A percentile compares a stretch with the other conserved stretches of the same genome.
These are phyloP conservation scores for Pseudomyrmex cubaensis DNA, from an alignment of 1,140 invertebrate genomes.

Conservation along the genomic window DNA sequence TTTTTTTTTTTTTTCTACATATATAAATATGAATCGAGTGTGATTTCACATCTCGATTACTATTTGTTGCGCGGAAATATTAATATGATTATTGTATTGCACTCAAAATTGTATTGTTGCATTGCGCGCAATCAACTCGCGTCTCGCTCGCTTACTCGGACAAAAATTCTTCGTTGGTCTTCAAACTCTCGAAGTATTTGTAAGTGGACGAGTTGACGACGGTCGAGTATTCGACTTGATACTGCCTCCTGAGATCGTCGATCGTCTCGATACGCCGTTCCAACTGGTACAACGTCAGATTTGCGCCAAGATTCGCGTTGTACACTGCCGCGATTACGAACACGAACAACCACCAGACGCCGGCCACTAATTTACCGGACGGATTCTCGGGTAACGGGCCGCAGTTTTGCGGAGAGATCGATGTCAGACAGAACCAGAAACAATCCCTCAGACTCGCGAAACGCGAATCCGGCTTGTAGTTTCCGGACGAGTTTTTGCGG, in stretches of 20 bases:
- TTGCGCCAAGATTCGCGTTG: conserved; percentile 97
- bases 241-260: conserved; percentile 95
- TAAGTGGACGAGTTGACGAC: conserved; percentile 92
- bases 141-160: too few relatives aligned
- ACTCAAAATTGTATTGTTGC: too few relatives aligned
- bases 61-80: too few relatives aligned
- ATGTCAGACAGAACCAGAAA: conserved; percentile 98
- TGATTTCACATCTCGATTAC: too few relatives aligned
- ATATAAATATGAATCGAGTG: too few relatives aligned
- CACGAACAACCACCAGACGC: conserved; percentile 98
- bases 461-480: conserved; percentile 95
- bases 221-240: conserved; percentile 96
- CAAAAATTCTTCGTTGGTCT: conserved; percentile 86
- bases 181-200: conserved; percentile 93
- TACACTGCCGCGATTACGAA: conserved; percentile 98
- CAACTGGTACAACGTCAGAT: conserved; percentile 94
- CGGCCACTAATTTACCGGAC: conserved; percentile 94
- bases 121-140: too few relatives aligned
- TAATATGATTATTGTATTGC: too few relatives aligned
- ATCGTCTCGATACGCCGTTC: conserved; percentile 95
- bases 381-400: conserved; percentile 97
- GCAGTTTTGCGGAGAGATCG: conserved; percentile 95
- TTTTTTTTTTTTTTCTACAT: too few relatives aligned
- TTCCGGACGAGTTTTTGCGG: conserved; percentile 95
- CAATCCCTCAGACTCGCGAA: conserved; percentile 97